These are phyloP conservation scores for Cataglyphis altisquamis DNA, from an alignment of 2,888 invertebrate species.

Conservation along the genomic window DNA sequence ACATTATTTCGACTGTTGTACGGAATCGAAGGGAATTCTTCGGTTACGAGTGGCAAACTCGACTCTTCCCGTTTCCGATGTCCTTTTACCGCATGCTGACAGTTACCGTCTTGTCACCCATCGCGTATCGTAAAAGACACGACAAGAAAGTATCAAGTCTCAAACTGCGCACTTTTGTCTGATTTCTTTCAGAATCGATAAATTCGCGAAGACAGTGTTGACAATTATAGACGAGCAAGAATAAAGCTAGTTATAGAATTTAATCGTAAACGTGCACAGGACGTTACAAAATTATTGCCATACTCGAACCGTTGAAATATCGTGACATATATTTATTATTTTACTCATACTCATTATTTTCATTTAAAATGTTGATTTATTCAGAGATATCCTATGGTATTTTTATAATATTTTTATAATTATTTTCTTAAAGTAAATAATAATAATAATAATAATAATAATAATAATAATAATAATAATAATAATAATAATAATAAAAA, in stretches of 20 bases:
- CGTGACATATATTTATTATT: background rate
- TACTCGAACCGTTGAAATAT: background rate
- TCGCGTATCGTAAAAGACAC: conserved; percentile 11
- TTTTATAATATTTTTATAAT: background rate
- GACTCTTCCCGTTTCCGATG: background rate
- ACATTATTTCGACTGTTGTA: conserved; percentile 45
- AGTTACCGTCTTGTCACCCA: conserved; percentile 33
- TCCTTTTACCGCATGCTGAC: conserved; percentile 4
- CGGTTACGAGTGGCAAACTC: conserved; percentile 21
- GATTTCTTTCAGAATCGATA: conserved; percentile 34
- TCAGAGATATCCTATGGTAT: background rate
- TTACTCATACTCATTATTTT: background rate
- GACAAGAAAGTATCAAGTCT: conserved; percentile 19
- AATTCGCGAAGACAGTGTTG: conserved; percentile 13
- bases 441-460: background rate
- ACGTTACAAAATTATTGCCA: background rate
- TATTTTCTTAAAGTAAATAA: background rate
- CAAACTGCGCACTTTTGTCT: background rate
- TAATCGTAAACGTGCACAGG: background rate
- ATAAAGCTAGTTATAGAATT: background rate
- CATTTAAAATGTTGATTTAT: background rate
- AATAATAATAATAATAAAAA: too few species aligned
- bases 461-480: too few species aligned
- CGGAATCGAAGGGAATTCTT: conserved; percentile 35
- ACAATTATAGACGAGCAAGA: background rate